These are phyloP conservation scores for Drosophila sp. DNA, from an alignment of 1,140 invertebrate genomes.

Conservation along the genomic window DNA sequence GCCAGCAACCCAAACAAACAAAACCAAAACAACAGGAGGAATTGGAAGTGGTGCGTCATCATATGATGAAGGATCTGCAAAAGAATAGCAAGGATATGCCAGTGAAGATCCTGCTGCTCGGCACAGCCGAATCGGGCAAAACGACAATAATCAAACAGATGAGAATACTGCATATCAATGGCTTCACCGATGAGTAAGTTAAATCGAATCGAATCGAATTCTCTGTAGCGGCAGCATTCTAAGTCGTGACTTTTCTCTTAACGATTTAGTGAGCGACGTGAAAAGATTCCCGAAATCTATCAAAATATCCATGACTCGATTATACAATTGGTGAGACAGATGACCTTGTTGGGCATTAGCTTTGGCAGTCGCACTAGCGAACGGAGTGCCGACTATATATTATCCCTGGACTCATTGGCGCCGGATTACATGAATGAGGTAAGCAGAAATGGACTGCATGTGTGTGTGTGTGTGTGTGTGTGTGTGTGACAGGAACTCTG, in stretches of 20 bases:
- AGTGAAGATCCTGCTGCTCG: constrained; percentile 88
- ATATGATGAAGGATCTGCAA: constrained; percentile 65
- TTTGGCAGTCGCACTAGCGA: constrained; percentile 84
- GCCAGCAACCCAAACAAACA: constrained; percentile 44
- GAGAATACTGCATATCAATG: constrained; percentile 90
- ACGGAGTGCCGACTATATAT: constrained; percentile 85
- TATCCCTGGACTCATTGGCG: constrained; percentile 83
- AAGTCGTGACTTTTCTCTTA: not conserved
- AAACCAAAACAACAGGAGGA: constrained; percentile 45
- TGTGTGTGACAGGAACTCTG: constrained; percentile 10
- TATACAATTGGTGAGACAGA: constrained; percentile 85
- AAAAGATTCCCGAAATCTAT: constrained; percentile 86
- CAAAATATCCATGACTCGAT: constrained; percentile 88
- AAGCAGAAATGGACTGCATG: constrained; percentile 37
- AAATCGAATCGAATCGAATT: not conserved
- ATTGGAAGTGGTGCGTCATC: constrained; percentile 48
- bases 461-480: too few relatives aligned
- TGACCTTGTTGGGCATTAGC: constrained; percentile 84
- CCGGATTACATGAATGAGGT: constrained; percentile 85
- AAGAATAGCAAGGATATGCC: constrained; percentile 80
- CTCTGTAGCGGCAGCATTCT: not conserved
- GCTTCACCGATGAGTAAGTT: constrained; percentile 87
- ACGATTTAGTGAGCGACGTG: constrained; percentile 85
- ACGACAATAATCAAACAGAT: constrained; percentile 93
- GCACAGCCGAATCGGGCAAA: constrained; percentile 89